phyloP scores from a whole-genome alignment of 2,888 invertebrate species.

The Aporophyla nigra region DNA sequence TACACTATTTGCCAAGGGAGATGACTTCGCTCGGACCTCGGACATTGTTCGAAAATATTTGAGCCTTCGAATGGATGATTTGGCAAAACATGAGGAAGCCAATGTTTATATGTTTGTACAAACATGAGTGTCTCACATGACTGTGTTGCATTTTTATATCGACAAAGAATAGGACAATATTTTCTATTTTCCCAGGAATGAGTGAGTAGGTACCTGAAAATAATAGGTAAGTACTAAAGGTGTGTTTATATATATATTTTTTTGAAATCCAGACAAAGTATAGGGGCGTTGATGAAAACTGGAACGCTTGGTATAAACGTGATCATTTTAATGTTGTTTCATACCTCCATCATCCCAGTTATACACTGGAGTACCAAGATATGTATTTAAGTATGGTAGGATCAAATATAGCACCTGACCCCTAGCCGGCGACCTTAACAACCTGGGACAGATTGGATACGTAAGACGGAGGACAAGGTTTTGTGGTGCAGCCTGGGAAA shows the following conservation, averaged over 20 bases:
- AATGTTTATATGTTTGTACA: constrained; percentile 66
- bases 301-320: no score
- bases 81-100: constrained; percentile 63
- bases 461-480: neutral
- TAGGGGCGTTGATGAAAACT: no score
- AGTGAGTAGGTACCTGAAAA: neutral
- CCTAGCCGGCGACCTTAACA: neutral
- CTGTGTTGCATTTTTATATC: neutral
- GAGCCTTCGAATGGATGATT: constrained; percentile 76
- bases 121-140: constrained; percentile 57
- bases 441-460: neutral
- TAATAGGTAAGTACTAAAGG: neutral
- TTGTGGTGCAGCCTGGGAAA: neutral
- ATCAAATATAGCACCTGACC: neutral
- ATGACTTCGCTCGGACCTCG: constrained; percentile 87
- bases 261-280: no score
- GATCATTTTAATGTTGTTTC: no score
- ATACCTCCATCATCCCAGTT: no score
- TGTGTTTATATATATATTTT: no score
- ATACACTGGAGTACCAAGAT: no score
- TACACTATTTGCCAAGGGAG: constrained; percentile 85
- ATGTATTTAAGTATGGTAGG: neutral
- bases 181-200: neutral
- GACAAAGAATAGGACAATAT: neutral
- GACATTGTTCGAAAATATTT: constrained; percentile 87